phyloP scores from a whole-genome alignment of 2,797 vertebrate genomes.

The Notoglanidium macrostoma region DNA sequence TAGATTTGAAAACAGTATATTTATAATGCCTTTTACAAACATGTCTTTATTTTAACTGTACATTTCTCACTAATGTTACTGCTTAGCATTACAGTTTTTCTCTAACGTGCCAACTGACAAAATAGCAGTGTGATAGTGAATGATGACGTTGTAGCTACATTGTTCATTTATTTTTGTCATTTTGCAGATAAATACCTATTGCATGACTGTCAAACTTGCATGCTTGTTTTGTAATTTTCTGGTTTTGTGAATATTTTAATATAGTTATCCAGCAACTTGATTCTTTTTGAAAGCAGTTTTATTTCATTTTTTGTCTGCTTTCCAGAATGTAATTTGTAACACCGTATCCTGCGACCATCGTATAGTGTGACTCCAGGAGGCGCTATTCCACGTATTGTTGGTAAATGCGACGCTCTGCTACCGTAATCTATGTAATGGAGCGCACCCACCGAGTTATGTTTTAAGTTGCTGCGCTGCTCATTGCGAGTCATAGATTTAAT shows the following conservation, averaged over 20 bases:
- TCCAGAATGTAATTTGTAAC: neutral
- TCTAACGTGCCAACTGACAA: neutral
- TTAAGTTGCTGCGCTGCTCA: too few relatives aligned
- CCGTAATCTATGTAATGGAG: too few relatives aligned
- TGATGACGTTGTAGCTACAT: neutral
- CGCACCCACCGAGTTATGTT: too few relatives aligned
- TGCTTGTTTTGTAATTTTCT: neutral
- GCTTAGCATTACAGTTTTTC: neutral
- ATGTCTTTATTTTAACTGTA: neutral
- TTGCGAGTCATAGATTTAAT: too few relatives aligned
- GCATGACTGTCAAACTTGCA: neutral
- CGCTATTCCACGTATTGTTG: too few relatives aligned
- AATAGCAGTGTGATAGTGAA: neutral
- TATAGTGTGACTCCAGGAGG: too few relatives aligned
- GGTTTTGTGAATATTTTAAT: neutral
- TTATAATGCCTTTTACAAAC: constrained; percentile 7
- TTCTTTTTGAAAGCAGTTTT: neutral
- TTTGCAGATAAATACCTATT: neutral
- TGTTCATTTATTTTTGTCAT: neutral
- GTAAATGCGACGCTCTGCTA: too few relatives aligned
- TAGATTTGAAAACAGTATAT: constrained; percentile 1
- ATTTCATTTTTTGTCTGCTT: neutral
- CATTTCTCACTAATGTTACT: neutral
- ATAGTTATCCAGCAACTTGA: neutral
- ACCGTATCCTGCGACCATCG: too few relatives aligned